Evolutionary conservation across 2,113 vertebrate genomes (phyloP).

Genomic region (Scortum barcoo): DNA sequence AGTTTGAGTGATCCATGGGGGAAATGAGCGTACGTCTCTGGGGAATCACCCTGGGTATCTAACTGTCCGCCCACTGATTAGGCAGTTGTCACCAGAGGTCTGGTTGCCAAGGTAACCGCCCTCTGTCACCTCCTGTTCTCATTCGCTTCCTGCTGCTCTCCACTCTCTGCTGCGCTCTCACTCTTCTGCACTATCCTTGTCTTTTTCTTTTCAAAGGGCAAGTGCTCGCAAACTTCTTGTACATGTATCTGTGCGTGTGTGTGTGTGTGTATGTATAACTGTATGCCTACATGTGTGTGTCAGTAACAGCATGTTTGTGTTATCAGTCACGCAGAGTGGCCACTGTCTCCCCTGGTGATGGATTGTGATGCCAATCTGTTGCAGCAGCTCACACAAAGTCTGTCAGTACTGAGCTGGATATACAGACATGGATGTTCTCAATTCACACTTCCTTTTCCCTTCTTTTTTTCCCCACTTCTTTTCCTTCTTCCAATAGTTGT

Average conservation of each 20-base stretch:
- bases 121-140: constrained; percentile 66
- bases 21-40: constrained; percentile 46
- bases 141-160: constrained; percentile 60
- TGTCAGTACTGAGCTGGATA: constrained; percentile 51
- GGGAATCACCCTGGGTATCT: constrained; percentile 64
- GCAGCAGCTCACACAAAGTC: constrained; percentile 54
- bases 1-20: constrained; percentile 41
- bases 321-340: constrained; percentile 61
- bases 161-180: constrained; percentile 45
- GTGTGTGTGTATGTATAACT: constrained; percentile 13
- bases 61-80: constrained; percentile 75
- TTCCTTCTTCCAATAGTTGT: not conserved
- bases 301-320: constrained; percentile 42
- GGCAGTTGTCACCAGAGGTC: constrained; percentile 69
- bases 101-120: constrained; percentile 78
- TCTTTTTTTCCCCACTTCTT: not conserved
- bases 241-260: not conserved
- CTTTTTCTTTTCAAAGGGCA: constrained; percentile 67
- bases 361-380: constrained; percentile 63
- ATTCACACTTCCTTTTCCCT: not conserved
- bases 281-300: constrained; percentile 25
- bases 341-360: constrained; percentile 62
- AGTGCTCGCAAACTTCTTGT: constrained; percentile 36
- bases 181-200: constrained; percentile 22
- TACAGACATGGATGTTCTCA: constrained; percentile 23